Percentiles rank a stretch among this genome's conserved stretches.
Conservation (phyloP, 1,140 invertebrate species). For the Cepaea nemoralis region DNA sequence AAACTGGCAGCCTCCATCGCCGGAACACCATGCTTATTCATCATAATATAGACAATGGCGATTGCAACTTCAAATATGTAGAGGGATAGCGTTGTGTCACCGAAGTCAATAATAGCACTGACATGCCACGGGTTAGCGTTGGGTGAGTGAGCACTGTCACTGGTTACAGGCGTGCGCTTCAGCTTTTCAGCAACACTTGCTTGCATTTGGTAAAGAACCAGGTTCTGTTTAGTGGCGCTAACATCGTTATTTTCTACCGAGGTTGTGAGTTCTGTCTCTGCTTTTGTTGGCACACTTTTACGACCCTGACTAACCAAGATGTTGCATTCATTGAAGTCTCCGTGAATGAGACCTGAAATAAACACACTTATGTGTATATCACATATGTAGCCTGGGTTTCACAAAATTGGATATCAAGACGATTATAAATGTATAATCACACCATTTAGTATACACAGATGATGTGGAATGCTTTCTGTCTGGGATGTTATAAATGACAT, state of each 20-base stretch:
- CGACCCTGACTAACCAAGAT: constrained; percentile 16
- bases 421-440: too few species aligned
- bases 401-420: too few species aligned
- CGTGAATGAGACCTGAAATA: constrained; percentile 35
- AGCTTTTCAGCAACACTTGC: not conserved
- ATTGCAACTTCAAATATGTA: constrained; percentile 87
- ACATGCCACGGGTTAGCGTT: constrained; percentile 35
- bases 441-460: too few species aligned
- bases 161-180: not conserved
- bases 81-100: constrained; percentile 81
- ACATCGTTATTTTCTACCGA: not conserved
- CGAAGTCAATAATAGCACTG: constrained; percentile 84
- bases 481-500: too few species aligned
- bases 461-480: too few species aligned
- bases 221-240: not conserved
- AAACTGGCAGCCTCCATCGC: constrained; percentile 77
- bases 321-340: constrained; percentile 33
- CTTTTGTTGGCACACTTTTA: too few species aligned
- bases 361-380: not conserved
- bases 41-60: constrained; percentile 83
- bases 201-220: not conserved
- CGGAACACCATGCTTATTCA: constrained; percentile 75
- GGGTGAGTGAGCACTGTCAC: not conserved
- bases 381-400: too few species aligned
- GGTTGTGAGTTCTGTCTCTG: not conserved